These are phyloP conservation scores for Notolabrus celidotus DNA, from an alignment of 2,797 vertebrate species.

Conservation along the genomic window DNA sequence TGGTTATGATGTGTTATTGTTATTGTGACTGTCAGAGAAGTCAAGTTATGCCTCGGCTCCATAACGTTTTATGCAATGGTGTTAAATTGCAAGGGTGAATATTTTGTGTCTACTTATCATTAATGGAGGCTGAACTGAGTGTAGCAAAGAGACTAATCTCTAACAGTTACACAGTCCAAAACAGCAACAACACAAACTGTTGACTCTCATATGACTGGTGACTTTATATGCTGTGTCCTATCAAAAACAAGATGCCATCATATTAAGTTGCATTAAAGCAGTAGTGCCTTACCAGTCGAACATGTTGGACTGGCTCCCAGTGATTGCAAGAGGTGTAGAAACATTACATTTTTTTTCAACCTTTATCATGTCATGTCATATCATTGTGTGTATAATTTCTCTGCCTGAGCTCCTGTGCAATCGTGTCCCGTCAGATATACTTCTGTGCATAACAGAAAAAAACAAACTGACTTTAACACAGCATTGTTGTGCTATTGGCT, in stretches of 20 bases:
- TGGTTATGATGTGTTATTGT: not conserved
- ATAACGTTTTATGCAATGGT: not conserved
- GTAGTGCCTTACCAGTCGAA: too few relatives aligned
- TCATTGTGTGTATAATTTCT: too few relatives aligned
- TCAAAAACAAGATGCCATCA: not conserved
- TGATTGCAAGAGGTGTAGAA: too few relatives aligned
- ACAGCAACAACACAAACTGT: not conserved
- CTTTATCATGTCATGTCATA: too few relatives aligned
- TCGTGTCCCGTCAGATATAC: too few relatives aligned
- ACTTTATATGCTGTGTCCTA: not conserved
- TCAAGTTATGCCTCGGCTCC: slow-evolving; percentile 1
- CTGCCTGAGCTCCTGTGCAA: too few relatives aligned
- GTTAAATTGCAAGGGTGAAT: not conserved
- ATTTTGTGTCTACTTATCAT: not conserved
- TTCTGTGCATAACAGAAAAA: too few relatives aligned
- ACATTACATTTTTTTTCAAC: too few relatives aligned
- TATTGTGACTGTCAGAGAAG: not conserved
- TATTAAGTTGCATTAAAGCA: not conserved
- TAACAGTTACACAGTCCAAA: not conserved
- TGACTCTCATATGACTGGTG: not conserved
- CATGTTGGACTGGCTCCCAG: too few relatives aligned
- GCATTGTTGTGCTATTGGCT: too few relatives aligned
- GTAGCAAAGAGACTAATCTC: not conserved
- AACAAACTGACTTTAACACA: too few relatives aligned
- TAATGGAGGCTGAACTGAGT: not conserved